phyloP scores from a whole-genome alignment of 2,113 vertebrate genomes.

The Melospiza georgiana region DNA sequence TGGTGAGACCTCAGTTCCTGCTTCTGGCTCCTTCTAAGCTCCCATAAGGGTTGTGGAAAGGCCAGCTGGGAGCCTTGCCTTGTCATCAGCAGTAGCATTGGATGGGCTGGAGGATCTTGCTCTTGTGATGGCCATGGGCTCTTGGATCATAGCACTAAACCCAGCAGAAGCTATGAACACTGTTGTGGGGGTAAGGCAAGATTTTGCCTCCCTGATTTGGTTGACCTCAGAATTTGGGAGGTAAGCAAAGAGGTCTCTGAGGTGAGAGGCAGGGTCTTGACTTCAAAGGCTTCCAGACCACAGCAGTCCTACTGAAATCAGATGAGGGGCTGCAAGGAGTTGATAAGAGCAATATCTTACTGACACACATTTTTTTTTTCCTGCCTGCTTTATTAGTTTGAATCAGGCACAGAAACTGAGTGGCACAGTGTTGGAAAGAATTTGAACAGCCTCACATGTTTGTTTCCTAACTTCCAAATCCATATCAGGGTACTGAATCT shows the following conservation, averaged over 20 bases:
- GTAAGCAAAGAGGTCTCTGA: not conserved
- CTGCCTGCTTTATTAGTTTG: not conserved
- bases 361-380: not conserved
- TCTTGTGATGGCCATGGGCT: not conserved
- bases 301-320: not conserved
- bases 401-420: rapidly evolving
- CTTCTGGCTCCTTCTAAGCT: not conserved
- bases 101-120: not conserved
- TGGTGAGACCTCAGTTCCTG: not conserved
- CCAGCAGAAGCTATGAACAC: not conserved
- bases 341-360: not conserved
- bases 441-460: not conserved
- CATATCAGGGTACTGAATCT: not conserved
- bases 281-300: not conserved
- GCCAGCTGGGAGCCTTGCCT: not conserved
- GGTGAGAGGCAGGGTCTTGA: not conserved
- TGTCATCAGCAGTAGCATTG: not conserved
- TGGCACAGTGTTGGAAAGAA: not conserved
- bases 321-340: not conserved
- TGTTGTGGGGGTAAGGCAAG: not conserved
- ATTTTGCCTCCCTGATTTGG: not conserved
- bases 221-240: not conserved
- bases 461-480: not conserved
- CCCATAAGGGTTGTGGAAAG: rapidly evolving
- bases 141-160: not conserved